These are phyloP conservation scores for Pogonomyrmex barbatus DNA, from an alignment of 1,140 invertebrate genomes.

Conservation along the genomic window DNA sequence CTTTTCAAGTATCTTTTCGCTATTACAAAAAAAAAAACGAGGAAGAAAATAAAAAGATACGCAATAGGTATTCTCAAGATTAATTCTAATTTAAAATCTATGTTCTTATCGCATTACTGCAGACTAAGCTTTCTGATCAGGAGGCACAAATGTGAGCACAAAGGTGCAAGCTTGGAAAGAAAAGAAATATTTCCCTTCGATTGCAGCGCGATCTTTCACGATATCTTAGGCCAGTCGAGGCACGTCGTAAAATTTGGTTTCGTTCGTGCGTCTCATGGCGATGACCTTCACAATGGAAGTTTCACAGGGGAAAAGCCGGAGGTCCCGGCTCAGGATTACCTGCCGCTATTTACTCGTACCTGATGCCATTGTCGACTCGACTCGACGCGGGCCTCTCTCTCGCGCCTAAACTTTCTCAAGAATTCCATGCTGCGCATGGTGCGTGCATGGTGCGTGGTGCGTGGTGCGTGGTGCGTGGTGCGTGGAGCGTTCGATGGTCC, in stretches of 20 bases:
- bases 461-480: background rate
- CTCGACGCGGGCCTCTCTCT: background rate
- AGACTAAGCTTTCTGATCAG: too few species aligned
- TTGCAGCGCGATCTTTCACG: background rate
- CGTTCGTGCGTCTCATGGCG: background rate
- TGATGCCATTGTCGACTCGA: constrained; percentile 45
- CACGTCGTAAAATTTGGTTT: constrained; percentile 20
- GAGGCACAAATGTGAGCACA: too few species aligned
- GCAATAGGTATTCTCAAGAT: background rate
- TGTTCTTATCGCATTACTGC: too few species aligned
- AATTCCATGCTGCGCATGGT: constrained; percentile 30
- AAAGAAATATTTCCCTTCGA: too few species aligned
- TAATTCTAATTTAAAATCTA: background rate
- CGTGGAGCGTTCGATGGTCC: too few species aligned
- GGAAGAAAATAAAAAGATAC: background rate
- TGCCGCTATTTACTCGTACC: constrained; percentile 57
- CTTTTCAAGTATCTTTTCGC: background rate
- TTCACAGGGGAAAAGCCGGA: constrained; percentile 47
- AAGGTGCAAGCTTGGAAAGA: too few species aligned
- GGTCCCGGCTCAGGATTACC: constrained; percentile 24
- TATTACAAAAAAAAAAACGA: background rate
- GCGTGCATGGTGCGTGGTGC: background rate
- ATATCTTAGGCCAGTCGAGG: background rate
- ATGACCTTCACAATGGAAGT: constrained; percentile 38
- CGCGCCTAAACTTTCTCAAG: constrained; percentile 14